Base-by-base conservation (phyloP, 2,113 vertebrate species). In the Monarcha castaneiventris region DNA sequence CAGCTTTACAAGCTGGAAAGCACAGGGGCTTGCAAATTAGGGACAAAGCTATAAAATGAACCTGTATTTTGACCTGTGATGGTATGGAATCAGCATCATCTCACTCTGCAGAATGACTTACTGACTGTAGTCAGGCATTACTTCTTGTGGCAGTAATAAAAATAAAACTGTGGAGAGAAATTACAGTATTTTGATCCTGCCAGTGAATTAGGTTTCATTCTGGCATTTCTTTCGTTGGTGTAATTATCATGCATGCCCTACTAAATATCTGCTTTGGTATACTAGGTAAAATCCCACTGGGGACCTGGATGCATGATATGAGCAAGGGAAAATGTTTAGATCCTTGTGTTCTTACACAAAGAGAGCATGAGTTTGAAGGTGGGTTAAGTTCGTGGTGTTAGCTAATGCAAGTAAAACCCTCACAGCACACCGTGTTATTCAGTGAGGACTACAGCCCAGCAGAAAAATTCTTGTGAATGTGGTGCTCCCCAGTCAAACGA, bases 401-500 rank as follows among this genome's bases (percentile, higher is more conserved):
- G 46, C 9, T 88, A 64, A 21, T 30, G 32, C 11, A 5, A 37
- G 41, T 54, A 41, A 82, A 85, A 44, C 44, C 35, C 26, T 66
- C 37, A 73, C 12, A 62, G 54, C 41, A 74, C 33, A 58, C 2
- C 3, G 43, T 26, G 27, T 52, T 48, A 22, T 16, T 46, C 69
- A 78, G 43, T 20, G 87, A 58, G 29, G 18, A 62, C 43, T 55
- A 43, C 18, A 78, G 43, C 12, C 81, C 52, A 91, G 33, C 14
- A 78, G 30, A 43, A 16, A 46, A 35, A 63, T 23, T 67, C 35
- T 43, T 7, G 0, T 22, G 26, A 87, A 51, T 11, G 5, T 32
- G 9, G 13, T 39, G 13, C 15, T 51, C 41, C 0, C 1, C 52
- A 68, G 49, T 15, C 30, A 68, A 80, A 66, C 0, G 0, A 74